These are phyloP conservation scores for Paraplagusia blochii DNA, from an alignment of 2,113 vertebrate genomes.

Conservation along the genomic window DNA sequence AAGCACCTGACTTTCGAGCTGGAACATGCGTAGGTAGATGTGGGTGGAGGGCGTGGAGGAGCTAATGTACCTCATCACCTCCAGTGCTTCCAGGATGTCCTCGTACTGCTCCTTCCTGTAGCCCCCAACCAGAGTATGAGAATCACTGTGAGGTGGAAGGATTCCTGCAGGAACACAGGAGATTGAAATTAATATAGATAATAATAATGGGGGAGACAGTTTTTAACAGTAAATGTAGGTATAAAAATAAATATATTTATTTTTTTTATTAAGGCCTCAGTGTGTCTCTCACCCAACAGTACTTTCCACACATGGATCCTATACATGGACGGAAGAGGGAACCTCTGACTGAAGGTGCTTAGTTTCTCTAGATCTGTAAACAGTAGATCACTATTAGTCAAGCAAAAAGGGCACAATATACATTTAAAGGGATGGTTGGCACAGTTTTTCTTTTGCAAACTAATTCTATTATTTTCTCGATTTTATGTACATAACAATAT, in stretches of 20 bases:
- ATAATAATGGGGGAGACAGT: too few relatives aligned
- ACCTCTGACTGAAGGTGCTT: conserved; percentile 95
- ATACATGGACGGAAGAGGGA: conserved; percentile 97
- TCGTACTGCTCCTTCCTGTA: conserved; percentile 87
- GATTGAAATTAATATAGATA: too few relatives aligned
- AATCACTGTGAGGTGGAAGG: conserved; percentile 90
- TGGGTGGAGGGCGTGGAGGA: conserved; percentile 81
- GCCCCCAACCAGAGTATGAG: conserved; percentile 83
- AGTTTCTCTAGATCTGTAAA: conserved; percentile 91
- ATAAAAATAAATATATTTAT: too few relatives aligned
- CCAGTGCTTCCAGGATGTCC: conserved; percentile 84
- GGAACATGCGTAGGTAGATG: conserved; percentile 87
- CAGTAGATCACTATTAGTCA: conserved; percentile 1
- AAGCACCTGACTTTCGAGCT: conserved; percentile 87
- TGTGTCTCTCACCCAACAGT: conserved; percentile 82
- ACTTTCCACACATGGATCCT: conserved; percentile 96
- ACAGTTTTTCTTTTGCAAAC: too few relatives aligned
- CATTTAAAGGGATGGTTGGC: too few relatives aligned
- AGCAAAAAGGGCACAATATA: background rate
- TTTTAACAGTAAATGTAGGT: too few relatives aligned
- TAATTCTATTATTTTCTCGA: too few relatives aligned
- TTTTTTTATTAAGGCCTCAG: too few relatives aligned
- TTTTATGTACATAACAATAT: too few relatives aligned
- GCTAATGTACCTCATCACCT: conserved; percentile 83
- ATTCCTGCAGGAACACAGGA: conserved; percentile 76